Evolutionary conservation across 2,113 vertebrate genomes (phyloP), one percentile per base, ranked within the genome.

Genomic region (Tautogolabrus adspersus): DNA sequence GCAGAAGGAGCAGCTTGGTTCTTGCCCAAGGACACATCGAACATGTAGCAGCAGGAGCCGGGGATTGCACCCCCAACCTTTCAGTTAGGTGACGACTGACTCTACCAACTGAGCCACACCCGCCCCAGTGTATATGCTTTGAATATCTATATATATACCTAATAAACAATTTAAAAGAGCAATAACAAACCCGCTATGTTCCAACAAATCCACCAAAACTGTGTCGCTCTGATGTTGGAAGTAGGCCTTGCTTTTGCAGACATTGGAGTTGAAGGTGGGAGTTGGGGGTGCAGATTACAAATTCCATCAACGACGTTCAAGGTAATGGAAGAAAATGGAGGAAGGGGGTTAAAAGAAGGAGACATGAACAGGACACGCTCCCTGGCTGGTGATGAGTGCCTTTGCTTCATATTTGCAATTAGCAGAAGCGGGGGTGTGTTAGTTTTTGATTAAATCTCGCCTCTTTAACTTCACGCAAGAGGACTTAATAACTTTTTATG

Each of bases 341-440:
- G 3, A 40, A 44, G 40, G 30, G 51, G 23, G 13, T 47, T 55
- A 40, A 13, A 67, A 10, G 61, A 56, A 10, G 64, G 10, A 67
- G 75, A 65, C 66, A 65, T 63, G 52, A 82, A 64, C 30, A 67
- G 59, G 63, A 63, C 63, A 47, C 16, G 34, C 21, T 56, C 65
- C 70, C 40, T 44, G 42, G 80, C 66, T 84, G 85, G 85, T 85
- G 82, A 92, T 93, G 80, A 83, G 79, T 59, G 83, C 64, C 73
- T 57, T 71, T 84, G 85, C 79, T 81, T 93, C 79, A 88, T 88
- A 88, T 86, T 89, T 80, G 84, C 72, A 94, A 94, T 93, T 94
- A 92, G 83, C 23, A 66, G 79, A 51, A 70, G 79, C 66, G 60
- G 75, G 65, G 79, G 58, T 54, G 84, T 82, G 79, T 61, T 82